Percentiles rank a stretch among this genome's conserved stretches.
Evolutionary conservation across 2,113 vertebrate genomes (phyloP).

Genomic region (Irena cyanogastra): DNA sequence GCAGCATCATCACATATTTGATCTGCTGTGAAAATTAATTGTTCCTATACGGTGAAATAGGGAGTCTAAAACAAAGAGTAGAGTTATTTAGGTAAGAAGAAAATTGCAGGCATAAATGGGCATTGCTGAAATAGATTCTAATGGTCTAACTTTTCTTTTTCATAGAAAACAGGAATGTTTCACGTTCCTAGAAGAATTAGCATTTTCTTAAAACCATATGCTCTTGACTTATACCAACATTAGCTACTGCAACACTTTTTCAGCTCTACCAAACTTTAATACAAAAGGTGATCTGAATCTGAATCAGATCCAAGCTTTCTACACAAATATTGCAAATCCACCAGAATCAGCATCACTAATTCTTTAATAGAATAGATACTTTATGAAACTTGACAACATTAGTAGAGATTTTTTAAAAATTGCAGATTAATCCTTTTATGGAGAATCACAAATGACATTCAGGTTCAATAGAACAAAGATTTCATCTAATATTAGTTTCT

Average conservation of each 20-base stretch:
- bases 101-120: neutral
- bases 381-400: constrained; percentile 67
- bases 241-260: neutral
- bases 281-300: constrained; percentile 11
- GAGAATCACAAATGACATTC: constrained; percentile 64
- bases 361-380: constrained; percentile 59
- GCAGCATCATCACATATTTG: rapidly evolving
- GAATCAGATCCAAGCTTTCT: neutral
- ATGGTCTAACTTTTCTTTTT: neutral
- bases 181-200: neutral
- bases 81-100: neutral
- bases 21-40: neutral
- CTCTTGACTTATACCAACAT: neutral
- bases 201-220: neutral
- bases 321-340: neutral
- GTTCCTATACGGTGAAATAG: neutral
- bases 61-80: neutral
- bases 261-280: neutral
- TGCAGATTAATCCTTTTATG: constrained; percentile 28
- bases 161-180: neutral
- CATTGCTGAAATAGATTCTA: neutral
- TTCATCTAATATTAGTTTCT: constrained; percentile 62
- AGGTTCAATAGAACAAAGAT: constrained; percentile 60
- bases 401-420: constrained; percentile 38
- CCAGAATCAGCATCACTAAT: constrained; percentile 22